A percentile compares a stretch with the other conserved stretches of the same genome.
Conservation (phyloP, 1,140 invertebrate species). For the Scaptomyza graminum region DNA sequence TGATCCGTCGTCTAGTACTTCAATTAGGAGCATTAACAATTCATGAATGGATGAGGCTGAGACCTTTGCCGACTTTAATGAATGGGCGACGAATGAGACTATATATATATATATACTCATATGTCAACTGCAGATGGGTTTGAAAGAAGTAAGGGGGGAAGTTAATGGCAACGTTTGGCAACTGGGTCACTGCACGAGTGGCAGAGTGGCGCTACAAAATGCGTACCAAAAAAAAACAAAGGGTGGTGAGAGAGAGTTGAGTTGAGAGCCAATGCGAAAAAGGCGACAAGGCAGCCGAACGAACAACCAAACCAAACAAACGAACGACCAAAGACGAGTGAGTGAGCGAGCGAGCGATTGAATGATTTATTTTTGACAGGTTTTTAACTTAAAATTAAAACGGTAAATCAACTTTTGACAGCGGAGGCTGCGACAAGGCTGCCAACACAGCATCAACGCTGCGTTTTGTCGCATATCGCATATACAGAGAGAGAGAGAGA, state of each 20-base stretch:
- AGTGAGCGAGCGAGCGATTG: constrained; percentile 67
- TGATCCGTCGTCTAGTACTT: constrained; percentile 65
- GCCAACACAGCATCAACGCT: constrained; percentile 59
- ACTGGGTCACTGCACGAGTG: constrained; percentile 37
- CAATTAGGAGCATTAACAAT: constrained; percentile 52
- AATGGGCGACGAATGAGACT: constrained; percentile 25
- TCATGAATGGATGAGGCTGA: constrained; percentile 63
- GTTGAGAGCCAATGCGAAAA: not conserved
- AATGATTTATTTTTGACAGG: constrained; percentile 84
- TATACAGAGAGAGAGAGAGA: constrained; percentile 7
- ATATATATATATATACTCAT: not conserved
- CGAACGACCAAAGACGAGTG: not conserved
- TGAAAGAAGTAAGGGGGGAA: not conserved
- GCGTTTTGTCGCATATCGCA: constrained; percentile 8
- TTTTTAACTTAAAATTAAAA: constrained; percentile 84
- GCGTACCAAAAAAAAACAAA: constrained; percentile 52
- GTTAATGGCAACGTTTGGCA: not conserved
- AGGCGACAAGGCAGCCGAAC: not conserved
- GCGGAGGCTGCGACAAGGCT: constrained; percentile 75
- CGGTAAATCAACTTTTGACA: constrained; percentile 84
- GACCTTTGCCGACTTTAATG: constrained; percentile 46
- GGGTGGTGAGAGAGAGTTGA: constrained; percentile 17
- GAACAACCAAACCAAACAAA: no score
- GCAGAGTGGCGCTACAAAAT: constrained; percentile 30
- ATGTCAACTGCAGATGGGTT: constrained; percentile 35